Evolutionary conservation across 2,797 vertebrate species (phyloP).

Genomic region (Sebastiscus albofasciatus): DNA sequence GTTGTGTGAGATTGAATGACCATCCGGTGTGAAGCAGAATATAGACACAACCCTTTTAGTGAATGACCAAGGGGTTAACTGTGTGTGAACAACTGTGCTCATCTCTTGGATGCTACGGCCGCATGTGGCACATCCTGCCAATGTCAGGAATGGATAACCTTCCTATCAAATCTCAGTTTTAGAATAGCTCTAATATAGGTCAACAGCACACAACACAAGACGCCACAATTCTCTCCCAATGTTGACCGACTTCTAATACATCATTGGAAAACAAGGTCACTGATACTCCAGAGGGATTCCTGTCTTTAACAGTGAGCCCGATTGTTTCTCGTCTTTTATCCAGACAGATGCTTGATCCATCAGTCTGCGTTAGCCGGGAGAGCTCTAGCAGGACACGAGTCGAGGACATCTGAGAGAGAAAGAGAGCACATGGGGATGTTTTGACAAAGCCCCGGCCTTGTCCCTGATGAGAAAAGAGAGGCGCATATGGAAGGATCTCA

Average conservation of each 20-base stretch:
- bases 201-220: constrained; percentile 60
- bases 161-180: constrained; percentile 36
- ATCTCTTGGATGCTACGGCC: constrained; percentile 23
- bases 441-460: constrained; percentile 65
- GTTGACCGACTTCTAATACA: constrained; percentile 69
- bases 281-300: constrained; percentile 69
- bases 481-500: constrained; percentile 51
- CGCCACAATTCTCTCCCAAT: constrained; percentile 48
- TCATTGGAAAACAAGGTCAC: constrained; percentile 72
- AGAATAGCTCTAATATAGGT: constrained; percentile 68
- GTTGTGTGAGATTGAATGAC: constrained; percentile 49
- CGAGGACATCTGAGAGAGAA: constrained; percentile 60
- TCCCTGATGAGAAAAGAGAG: constrained; percentile 60
- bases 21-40: constrained; percentile 51
- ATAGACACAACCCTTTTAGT: constrained; percentile 38
- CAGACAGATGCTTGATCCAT: constrained; percentile 75
- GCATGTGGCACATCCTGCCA: constrained; percentile 28
- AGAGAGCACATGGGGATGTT: constrained; percentile 49
- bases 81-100: constrained; percentile 72
- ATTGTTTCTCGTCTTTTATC: constrained; percentile 69
- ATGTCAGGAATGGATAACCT: constrained; percentile 30
- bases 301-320: constrained; percentile 52
- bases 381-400: constrained; percentile 54
- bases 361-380: constrained; percentile 51
- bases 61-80: constrained; percentile 56